Base-by-base conservation (phyloP, 2,113 vertebrate species). In the Takifugu bimaculatus region DNA sequence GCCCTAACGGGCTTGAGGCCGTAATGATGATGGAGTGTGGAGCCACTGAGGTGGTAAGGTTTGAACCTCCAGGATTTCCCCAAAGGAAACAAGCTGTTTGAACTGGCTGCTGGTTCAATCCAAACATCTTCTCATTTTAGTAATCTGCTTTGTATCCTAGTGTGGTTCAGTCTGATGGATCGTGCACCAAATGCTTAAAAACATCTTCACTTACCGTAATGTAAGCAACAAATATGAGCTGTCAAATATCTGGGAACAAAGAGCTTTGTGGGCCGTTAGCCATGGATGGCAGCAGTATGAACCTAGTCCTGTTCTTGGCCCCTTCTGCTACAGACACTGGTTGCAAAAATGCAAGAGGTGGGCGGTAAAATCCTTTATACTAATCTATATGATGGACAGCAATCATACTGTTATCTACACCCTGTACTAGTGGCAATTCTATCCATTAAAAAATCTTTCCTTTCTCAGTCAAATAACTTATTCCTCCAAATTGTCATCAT, bases 21-120 rank as follows among this genome's bases (percentile, higher is more conserved):
- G 68, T 83, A 79, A 79, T 63, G 48, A 81, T 77, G 73, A 83
- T 57, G 49, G 74, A 83, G 77, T 9, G 32, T 50, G 2, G 15
- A 2, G 59, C 3, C 11, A 25, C 44, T 52, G 52, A 65, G 53
- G 47, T 2, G 27, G 50, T 7, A 67, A 72, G 71, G 60, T 54
- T 45, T 27, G 53, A 72, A 62, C 72, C 47, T 77, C 15, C 35
- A 15, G 61, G 35, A 44, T 11, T 0, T 56, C 63, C 63, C 63
- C 50, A 28, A 57, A 12, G 50, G 59, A 64, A 43, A 39, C 42
- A 39, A 1, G 42, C 53, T 73, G 72, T 70, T 81, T 60, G 57
- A 45, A 57, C 60, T 15, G 44, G 50, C 58, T 54, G 62, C 50
- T 47, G 25, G 25, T 57, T 64, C n/a, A 20, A 27, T 53, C 28